Evolutionary conservation across 2,113 vertebrate genomes (phyloP), one percentile per base, ranked within the genome.

Genomic region (Planiliza haematocheilus): DNA sequence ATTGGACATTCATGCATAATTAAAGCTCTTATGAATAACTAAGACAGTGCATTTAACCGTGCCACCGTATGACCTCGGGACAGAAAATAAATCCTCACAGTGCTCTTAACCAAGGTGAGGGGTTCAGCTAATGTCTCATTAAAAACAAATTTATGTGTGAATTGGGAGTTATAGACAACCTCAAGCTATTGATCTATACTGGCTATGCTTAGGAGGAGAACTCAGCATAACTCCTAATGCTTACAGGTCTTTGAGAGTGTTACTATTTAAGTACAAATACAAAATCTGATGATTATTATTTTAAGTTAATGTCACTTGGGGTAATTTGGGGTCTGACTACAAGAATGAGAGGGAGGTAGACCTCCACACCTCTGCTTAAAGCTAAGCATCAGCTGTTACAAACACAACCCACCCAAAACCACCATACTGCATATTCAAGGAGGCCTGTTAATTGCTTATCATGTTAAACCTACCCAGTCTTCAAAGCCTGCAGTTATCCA

Each of bases 21-120:
- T 90, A 85, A 88, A 84, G 30, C 37, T 61, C 16, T 82, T 78
- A 83, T 91, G 77, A 92, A 89, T 90, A 87, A 57, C 45, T 70
- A 34, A 82, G 34, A 16, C 41, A 16, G 1, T 63, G 45, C 67
- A 48, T 77, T 81, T 79, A 70, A 56, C 61, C 41, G 30, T n/a
- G 20, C n/a, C 21, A 36, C 39, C 17, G 18, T 39, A 61, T 68
- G n/a, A n/a, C 21, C 43, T 36, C 42, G 21, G 46, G 66, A 68
- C 12, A 79, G 68, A 70, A 58, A 64, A 84, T 70, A 77, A 84
- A 86, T 86, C 63, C 58, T 63, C 30, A 43, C n/a, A 83, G 72
- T 62, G 63, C 67, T 71, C 56, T 75, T 20, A 30, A 46, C 61
- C 68, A 86, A 86, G 86, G 79, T 87, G 79, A 88, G 38, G 30